Base-by-base conservation (phyloP, 2,888 invertebrate species). In the Caenorhabditis virilis region DNA sequence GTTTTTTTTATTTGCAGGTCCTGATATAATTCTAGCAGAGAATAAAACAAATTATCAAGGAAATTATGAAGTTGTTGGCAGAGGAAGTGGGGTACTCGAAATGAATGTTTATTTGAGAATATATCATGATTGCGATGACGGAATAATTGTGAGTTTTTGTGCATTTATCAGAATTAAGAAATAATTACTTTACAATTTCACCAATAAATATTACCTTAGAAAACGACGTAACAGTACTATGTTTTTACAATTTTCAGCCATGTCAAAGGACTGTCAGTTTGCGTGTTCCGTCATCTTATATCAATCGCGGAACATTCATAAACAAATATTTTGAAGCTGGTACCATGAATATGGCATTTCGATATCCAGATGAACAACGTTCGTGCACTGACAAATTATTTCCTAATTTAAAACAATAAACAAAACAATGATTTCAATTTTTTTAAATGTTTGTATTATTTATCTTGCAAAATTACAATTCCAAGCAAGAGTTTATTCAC, bases 291-390 rank as follows among this genome's bases (percentile, higher is more conserved):
- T 55, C 60, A 20, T 48, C 69, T 16, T 78, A 78, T 52, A 67
- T 77, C 7, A 66, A 41, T 1, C 62, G 78, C n/a, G 52, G 72
- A 9, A 58, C 50, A 9, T 50, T 53, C 26, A 73, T 78, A 36
- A 59, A 70, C 43, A 74, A 76, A 51, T 78, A 63, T 56, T 78
- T 78, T 45, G 76, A 78, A 45, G 73, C 74, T 5, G 78, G 78
- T 39, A 66, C 70, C 6, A 71, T 78, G 64, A 78, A 78, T 55
- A 78, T 78, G 76, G 72, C 69, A 46, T 69, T 76, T 48, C 65
- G 72, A 58, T 76, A 73, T 55, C 72, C 70, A 16, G 75, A 75
- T 35, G 76, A 76, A 53, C 69, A 72, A 53, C 60, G 72, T 42
- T 67, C 64, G 23, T 76, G 76, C 68, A 69, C 57, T 50, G 47